Evolutionary conservation across 2,888 invertebrate genomes (phyloP).

Genomic region (Himalopsyche japonica): DNA sequence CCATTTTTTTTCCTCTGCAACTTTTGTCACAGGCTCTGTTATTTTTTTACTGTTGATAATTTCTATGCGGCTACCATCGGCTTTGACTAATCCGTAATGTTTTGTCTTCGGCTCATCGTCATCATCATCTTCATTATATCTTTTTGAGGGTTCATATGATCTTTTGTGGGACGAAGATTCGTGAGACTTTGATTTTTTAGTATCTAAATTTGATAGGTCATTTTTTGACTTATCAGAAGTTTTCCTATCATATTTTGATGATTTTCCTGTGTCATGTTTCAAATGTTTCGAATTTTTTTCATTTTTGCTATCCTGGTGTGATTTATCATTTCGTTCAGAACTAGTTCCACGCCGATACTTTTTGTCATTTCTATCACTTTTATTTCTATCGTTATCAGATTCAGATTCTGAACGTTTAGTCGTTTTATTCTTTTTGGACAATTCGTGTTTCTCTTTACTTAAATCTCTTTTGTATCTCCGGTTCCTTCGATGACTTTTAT

Average conservation of each 20-base stretch:
- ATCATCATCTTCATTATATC: conserved; percentile 17
- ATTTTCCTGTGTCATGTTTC: neutral
- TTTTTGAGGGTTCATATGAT: neutral
- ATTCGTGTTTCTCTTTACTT: conserved; percentile 42
- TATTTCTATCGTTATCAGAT: conserved; percentile 6
- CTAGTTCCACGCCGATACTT: neutral
- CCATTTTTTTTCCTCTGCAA: conserved; percentile 42
- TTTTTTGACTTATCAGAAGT: conserved; percentile 7
- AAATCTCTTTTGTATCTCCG: conserved; percentile 49
- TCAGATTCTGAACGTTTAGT: conserved; percentile 34
- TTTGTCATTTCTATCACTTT: conserved; percentile 10
- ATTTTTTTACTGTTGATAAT: conserved; percentile 26
- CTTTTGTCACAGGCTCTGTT: neutral
- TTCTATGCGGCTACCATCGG: conserved; percentile 45
- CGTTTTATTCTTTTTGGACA: conserved; percentile 44
- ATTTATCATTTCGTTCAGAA: neutral
- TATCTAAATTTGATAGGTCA: neutral
- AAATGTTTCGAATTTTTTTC: neutral
- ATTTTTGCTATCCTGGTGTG: neutral
- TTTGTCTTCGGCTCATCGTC: conserved; percentile 40
- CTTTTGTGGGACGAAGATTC: neutral
- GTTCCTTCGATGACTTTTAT: conserved; percentile 46
- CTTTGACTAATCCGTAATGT: conserved; percentile 50
- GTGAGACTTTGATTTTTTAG: neutral
- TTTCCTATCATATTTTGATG: conserved; percentile 1